Percentiles rank a stretch among this genome's conserved stretches.
These are phyloP conservation scores for Tachycineta bicolor DNA, from an alignment of 2,113 vertebrate genomes.

Conservation along the genomic window DNA sequence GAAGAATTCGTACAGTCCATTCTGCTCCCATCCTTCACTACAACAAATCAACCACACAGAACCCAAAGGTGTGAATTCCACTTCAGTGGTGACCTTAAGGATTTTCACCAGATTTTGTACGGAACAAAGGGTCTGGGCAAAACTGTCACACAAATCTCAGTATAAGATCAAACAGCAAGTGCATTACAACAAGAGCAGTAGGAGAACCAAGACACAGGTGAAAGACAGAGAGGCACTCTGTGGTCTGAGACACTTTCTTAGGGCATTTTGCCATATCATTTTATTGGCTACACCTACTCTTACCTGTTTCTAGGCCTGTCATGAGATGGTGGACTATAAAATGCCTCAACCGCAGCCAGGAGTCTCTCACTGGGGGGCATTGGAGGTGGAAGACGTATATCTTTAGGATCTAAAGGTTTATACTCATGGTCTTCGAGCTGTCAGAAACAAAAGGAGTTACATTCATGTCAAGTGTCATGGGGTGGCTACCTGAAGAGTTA, in stretches of 20 bases:
- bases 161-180: not conserved
- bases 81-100: fast-evolving
- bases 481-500: not conserved
- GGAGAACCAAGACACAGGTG: not conserved
- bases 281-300: not conserved
- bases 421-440: conserved; percentile 97
- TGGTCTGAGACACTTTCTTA: not conserved
- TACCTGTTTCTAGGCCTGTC: conserved; percentile 98
- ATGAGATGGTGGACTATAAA: conserved; percentile 97
- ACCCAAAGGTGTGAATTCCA: not conserved
- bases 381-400: conserved; percentile 94
- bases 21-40: conserved; percentile 99
- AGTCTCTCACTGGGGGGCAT: conserved; percentile 97
- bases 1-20: conserved; percentile 96
- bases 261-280: not conserved
- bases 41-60: conserved; percentile 2
- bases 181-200: not conserved
- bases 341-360: conserved; percentile 94
- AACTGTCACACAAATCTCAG: not conserved
- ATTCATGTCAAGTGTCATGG: not conserved
- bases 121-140: not conserved
- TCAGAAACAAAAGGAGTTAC: conserved; percentile 15
- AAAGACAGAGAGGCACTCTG: not conserved
- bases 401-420: conserved; percentile 96
- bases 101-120: not conserved